Evolutionary conservation across 2,113 vertebrate species (phyloP).

Genomic region (Paracanthobrama guichenoti): DNA sequence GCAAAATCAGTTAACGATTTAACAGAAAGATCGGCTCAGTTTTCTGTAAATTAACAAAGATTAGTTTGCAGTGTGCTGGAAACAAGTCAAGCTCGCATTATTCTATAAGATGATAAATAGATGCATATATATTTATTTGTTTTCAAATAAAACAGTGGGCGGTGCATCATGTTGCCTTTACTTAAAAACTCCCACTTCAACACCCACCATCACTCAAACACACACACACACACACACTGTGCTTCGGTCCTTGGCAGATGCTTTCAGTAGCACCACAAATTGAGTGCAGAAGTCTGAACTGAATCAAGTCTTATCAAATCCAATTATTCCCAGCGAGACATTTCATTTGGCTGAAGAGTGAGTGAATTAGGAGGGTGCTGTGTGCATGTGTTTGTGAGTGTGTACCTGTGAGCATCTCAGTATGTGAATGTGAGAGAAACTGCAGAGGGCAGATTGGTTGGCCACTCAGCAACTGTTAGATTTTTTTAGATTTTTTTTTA

Average conservation of each 20-base stretch:
- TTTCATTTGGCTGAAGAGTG: slow-evolving; percentile 62
- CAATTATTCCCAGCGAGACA: slow-evolving; percentile 63
- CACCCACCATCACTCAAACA: slow-evolving; percentile 24
- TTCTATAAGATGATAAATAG: background rate
- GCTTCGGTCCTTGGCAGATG: background rate
- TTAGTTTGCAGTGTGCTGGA: background rate
- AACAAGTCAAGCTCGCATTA: background rate
- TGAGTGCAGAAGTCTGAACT: slow-evolving; percentile 28
- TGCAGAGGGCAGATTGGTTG: slow-evolving; percentile 1
- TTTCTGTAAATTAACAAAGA: background rate
- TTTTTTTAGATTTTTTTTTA: background rate
- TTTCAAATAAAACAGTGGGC: background rate
- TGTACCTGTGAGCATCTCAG: slow-evolving; percentile 37
- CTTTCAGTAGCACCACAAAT: slow-evolving; percentile 28
- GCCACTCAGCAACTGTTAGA: background rate
- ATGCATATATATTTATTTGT: background rate
- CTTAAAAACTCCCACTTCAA: slow-evolving; percentile 37
- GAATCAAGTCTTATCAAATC: slow-evolving; percentile 67
- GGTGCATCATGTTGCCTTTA: background rate
- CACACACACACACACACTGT: slow-evolving; percentile 30
- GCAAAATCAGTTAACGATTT: background rate
- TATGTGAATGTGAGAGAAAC: slow-evolving; percentile 9
- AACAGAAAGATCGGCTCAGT: background rate
- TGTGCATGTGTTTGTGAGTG: slow-evolving; percentile 43
- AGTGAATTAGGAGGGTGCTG: slow-evolving; percentile 59